Base-by-base conservation (phyloP, 2,888 invertebrate genomes). In the Aproaerema taeniolella region DNA sequence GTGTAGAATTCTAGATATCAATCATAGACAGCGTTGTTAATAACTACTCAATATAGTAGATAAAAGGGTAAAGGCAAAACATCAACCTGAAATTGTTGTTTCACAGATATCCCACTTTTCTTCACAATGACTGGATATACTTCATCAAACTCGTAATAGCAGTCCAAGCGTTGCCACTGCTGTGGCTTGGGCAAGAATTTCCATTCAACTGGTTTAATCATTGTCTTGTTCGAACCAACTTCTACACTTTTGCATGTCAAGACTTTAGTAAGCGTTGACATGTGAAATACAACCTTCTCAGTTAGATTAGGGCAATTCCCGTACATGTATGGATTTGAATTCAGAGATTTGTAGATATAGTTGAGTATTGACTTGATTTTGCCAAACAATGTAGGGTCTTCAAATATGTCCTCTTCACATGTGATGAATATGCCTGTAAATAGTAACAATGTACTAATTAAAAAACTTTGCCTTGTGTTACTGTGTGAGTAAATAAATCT, bases 101-200 rank as follows among this genome's bases (percentile, higher is more conserved):
- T 91, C 3, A 93, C 88, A 38, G 91, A 89, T 52, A 90, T 89
- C 31, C 89, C 88, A 72, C 80, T 83, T 46, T 90, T 87, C 55
- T 89, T 83, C 25, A 89, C 87, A 46, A 89, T 77, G 13, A 95
- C 90, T 37, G 93, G 91, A 65, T 93, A 92, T 9, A 92, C 75
- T 55, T 92, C 90, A 73, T 95, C 92, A 63, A 96, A 86, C 53
- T 93, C 91, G 61, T 93, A 91, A 54, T 89, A 89, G 49, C 94
- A 91, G 59, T 95, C 92, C 14, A 96, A 69, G 49, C 91, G 88
- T 52, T 91, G 89, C 95, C 95, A 96, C 47, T 90, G 91, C 13
- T 90, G 90, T 1, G 88, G 67, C 61, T 91, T 91, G 0, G 91
- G 81, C 52, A 91, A 83, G 63, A 93, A 92, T 65, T 94, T 95